phyloP scores from a whole-genome alignment of 2,888 invertebrate genomes.

The Tinea trinotella region DNA sequence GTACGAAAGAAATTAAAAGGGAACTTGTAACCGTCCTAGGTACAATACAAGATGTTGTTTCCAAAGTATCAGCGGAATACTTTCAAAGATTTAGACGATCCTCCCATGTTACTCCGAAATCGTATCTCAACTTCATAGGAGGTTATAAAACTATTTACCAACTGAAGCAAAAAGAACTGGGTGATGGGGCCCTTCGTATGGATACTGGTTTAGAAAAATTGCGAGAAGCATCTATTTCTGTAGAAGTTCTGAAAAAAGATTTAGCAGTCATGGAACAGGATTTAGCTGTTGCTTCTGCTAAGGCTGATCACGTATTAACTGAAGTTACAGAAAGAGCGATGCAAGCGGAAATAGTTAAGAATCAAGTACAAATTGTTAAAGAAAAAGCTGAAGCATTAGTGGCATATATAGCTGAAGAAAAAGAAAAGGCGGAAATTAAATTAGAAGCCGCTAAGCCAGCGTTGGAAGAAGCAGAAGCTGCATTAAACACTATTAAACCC shows the following conservation, averaged over 20 bases:
- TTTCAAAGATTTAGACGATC: conserved; percentile 93
- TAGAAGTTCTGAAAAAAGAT: conserved; percentile 91
- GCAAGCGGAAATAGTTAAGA: conserved; percentile 96
- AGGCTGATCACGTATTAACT: conserved; percentile 88
- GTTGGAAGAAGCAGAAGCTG: conserved; percentile 94
- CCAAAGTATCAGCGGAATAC: conserved; percentile 87
- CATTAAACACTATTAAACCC: conserved; percentile 96
- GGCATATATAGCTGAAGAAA: conserved; percentile 89
- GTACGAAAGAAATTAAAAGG: conserved; percentile 85
- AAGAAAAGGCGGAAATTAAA: conserved; percentile 91
- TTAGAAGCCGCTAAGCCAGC: conserved; percentile 97
- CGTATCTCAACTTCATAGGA: conserved; percentile 94
- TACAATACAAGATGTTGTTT: conserved; percentile 93
- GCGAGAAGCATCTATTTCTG: conserved; percentile 94
- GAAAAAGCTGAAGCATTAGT: conserved; percentile 95
- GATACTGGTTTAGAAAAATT: conserved; percentile 95
- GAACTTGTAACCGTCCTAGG: conserved; percentile 92
- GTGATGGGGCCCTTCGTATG: conserved; percentile 92
- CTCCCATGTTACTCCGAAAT: conserved; percentile 97
- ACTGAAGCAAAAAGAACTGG: conserved; percentile 89
- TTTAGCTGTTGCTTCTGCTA: conserved; percentile 91
- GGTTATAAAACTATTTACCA: conserved; percentile 96
- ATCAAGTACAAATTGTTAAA: conserved; percentile 95
- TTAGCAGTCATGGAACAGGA: conserved; percentile 96
- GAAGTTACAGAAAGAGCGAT: conserved; percentile 95